phyloP scores from a whole-genome alignment of 2,113 vertebrate species.

The Taurulus bubalis region DNA sequence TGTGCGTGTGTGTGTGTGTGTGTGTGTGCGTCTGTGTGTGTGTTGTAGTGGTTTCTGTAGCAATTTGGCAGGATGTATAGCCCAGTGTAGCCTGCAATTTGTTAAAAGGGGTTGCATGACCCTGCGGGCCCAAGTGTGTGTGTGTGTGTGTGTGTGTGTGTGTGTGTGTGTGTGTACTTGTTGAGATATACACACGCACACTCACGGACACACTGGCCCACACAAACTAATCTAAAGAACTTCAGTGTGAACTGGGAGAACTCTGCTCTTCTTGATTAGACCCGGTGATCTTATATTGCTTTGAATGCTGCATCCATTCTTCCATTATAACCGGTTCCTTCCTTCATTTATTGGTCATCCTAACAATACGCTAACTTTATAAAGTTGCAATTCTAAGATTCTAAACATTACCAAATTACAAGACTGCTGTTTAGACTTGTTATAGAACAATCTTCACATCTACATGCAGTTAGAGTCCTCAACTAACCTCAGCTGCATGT shows the following conservation, averaged over 20 bases:
- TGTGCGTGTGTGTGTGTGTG: constrained; percentile 20
- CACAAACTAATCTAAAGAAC: neutral
- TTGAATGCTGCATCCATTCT: neutral
- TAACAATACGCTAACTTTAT: neutral
- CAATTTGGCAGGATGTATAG: constrained; percentile 23
- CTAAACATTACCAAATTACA: neutral
- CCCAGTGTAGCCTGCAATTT: constrained; percentile 11
- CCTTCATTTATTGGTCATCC: neutral
- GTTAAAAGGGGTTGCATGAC: constrained; percentile 23
- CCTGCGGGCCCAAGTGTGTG: neutral
- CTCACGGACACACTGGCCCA: constrained; percentile 15
- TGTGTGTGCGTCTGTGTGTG: constrained; percentile 18
- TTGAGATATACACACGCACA: constrained; percentile 20
- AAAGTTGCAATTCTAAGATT: neutral
- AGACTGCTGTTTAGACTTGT: neutral
- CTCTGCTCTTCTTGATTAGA: neutral
- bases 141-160: neutral
- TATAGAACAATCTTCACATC: neutral
- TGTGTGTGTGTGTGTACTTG: constrained; percentile 25
- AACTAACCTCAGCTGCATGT: too few species aligned
- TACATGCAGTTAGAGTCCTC: too few species aligned
- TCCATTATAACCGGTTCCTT: neutral
- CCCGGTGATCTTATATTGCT: neutral
- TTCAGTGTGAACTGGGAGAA: neutral
- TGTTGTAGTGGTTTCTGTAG: constrained; percentile 1